These are phyloP conservation scores for Catharus ustulatus DNA, from an alignment of 2,797 vertebrate species.

Conservation along the genomic window DNA sequence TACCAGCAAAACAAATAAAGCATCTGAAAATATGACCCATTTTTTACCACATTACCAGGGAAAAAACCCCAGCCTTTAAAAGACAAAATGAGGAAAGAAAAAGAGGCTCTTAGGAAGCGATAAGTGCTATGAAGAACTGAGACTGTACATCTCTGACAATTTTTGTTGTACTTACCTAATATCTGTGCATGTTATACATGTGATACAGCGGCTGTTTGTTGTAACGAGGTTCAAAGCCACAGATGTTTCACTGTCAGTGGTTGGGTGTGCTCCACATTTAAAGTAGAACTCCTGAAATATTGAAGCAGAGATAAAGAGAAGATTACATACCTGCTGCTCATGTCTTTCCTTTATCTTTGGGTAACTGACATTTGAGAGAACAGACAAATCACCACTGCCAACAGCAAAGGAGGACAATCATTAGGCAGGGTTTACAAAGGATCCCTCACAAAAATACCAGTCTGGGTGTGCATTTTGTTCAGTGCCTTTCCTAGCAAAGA, in stretches of 20 bases:
- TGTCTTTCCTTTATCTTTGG: neutral
- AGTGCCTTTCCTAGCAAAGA: neutral
- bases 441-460: neutral
- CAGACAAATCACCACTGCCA: constrained; percentile 39
- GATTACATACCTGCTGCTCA: constrained; percentile 12
- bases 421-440: neutral
- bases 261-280: constrained; percentile 92
- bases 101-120: neutral
- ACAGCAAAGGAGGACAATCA: neutral
- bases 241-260: constrained; percentile 85
- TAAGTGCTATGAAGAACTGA: neutral
- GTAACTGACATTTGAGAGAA: constrained; percentile 17
- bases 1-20: neutral
- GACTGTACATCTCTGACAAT: neutral
- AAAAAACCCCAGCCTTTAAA: accelerated
- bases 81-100: neutral
- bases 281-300: constrained; percentile 90
- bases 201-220: constrained; percentile 81
- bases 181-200: constrained; percentile 89
- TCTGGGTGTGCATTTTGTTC: neutral
- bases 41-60: neutral
- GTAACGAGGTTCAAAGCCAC: constrained; percentile 88
- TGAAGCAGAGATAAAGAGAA: constrained; percentile 64
- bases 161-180: constrained; percentile 78
- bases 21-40: neutral